phyloP scores from a whole-genome alignment of 2,113 vertebrate species.

The Panthera leo region DNA sequence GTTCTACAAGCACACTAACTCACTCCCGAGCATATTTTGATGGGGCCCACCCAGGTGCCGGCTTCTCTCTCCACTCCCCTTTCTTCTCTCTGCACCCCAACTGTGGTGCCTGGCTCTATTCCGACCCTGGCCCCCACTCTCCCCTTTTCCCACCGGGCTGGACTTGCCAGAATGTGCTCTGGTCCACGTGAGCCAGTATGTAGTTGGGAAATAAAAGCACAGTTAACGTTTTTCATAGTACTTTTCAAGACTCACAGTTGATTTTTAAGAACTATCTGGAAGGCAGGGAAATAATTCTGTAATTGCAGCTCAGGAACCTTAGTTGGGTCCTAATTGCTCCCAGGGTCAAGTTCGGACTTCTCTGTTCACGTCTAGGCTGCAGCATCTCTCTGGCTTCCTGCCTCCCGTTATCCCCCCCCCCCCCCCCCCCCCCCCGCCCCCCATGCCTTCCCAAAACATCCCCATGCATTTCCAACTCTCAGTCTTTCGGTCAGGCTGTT shows the following conservation, averaged over 20 bases:
- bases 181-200: neutral
- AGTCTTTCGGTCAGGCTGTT: neutral
- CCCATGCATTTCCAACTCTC: neutral
- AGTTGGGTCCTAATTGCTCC: neutral
- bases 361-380: accelerated
- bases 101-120: neutral
- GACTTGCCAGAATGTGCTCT: neutral
- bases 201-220: neutral
- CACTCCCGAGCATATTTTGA: neutral
- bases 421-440: accelerated
- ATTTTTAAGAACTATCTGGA: neutral
- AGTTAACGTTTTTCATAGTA: neutral
- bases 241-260: neutral
- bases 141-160: neutral
- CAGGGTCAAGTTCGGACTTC: neutral
- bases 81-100: neutral
- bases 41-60: no score
- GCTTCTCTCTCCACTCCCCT: neutral
- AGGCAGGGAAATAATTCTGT: neutral
- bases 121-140: neutral
- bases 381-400: neutral
- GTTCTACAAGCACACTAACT: neutral
- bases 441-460: neutral
- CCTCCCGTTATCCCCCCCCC: accelerated
- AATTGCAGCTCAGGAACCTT: neutral